Conservation (phyloP, 2,797 vertebrate species). For the Poecilia picta region DNA sequence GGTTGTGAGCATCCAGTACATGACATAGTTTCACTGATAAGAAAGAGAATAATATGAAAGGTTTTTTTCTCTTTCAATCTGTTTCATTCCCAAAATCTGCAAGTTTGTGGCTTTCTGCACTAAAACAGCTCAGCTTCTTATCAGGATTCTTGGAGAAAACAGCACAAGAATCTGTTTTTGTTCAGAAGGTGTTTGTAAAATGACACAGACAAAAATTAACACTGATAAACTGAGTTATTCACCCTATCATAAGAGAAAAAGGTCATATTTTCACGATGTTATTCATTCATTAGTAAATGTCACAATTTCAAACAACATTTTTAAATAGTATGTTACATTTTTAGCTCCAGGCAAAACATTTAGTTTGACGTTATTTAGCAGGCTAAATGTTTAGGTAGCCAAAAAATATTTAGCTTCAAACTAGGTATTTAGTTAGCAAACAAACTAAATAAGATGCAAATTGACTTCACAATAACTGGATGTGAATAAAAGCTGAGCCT, state of each 20-base stretch:
- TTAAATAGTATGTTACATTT: not conserved
- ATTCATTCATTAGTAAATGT: not conserved
- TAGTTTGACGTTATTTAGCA: not conserved
- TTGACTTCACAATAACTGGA: too few relatives aligned
- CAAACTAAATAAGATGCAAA: not conserved
- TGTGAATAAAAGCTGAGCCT: too few relatives aligned
- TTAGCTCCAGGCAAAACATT: not conserved
- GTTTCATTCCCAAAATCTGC: constrained; percentile 7
- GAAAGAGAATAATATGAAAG: not conserved
- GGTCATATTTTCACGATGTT: not conserved
- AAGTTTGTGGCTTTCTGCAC: not conserved
- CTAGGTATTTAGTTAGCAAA: not conserved
- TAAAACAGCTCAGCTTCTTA: not conserved
- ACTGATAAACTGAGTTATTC: too few relatives aligned
- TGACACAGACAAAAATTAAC: too few relatives aligned
- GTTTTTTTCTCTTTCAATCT: not conserved
- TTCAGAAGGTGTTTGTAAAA: not conserved
- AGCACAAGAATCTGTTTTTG: not conserved
- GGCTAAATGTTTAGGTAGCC: too few relatives aligned
- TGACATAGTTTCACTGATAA: constrained; percentile 17
- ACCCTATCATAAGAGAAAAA: not conserved
- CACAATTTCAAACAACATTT: not conserved
- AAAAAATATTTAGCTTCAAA: not conserved
- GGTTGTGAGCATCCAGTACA: constrained; percentile 34
- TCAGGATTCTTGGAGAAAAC: not conserved